Conservation (phyloP, 2,113 vertebrate genomes). For the Noturus placidus region DNA sequence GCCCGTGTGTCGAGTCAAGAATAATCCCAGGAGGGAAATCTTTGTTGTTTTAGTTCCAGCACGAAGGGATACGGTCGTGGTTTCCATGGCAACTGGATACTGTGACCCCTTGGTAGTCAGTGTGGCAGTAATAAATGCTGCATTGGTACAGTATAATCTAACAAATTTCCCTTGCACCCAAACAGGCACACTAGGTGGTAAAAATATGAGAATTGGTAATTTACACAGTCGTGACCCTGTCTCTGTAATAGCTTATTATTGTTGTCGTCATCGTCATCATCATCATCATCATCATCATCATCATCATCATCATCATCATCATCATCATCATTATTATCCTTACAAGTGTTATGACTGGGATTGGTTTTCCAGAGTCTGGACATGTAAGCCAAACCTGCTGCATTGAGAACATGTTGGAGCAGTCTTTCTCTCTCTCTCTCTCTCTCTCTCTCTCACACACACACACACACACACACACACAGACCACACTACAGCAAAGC, state of each 20-base stretch:
- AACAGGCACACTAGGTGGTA: conserved; percentile 16
- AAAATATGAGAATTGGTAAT: background rate
- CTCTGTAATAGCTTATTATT: conserved; percentile 16
- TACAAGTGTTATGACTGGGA: conserved; percentile 11
- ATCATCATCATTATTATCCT: conserved; percentile 24
- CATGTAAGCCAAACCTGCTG: conserved; percentile 17
- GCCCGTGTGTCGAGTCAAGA: conserved; percentile 25
- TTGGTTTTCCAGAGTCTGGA: conserved; percentile 36
- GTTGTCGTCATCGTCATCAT: background rate
- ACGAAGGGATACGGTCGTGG: conserved; percentile 54
- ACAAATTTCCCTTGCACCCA: background rate
- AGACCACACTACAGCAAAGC: background rate
- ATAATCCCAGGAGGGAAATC: conserved; percentile 53
- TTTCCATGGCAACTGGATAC: conserved; percentile 52
- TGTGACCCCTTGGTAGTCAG: conserved; percentile 16
- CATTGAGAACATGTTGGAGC: conserved; percentile 12
- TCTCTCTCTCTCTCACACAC: background rate
- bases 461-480: conserved; percentile 1
- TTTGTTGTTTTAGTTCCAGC: conserved; percentile 40
- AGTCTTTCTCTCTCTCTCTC: background rate
- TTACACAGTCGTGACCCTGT: conserved; percentile 15
- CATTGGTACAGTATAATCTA: background rate
- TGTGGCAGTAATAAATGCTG: conserved; percentile 24
- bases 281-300: conserved; percentile 8
- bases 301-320: too few relatives aligned